Evolutionary conservation across 2,888 invertebrate species (phyloP).

Genomic region (Asteroscopus sphinx): DNA sequence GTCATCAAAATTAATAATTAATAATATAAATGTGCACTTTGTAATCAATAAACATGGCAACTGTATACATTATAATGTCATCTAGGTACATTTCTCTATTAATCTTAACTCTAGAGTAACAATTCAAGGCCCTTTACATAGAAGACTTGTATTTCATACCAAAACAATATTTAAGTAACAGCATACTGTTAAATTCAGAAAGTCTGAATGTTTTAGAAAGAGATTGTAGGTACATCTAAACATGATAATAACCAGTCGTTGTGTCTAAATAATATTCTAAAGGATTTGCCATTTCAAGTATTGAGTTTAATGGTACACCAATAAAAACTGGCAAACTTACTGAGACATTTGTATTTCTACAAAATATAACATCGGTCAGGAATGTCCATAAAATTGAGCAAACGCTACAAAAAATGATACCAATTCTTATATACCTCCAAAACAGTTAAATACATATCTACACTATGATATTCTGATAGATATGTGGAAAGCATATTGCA

Average conservation of each 20-base stretch:
- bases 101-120: slow-evolving; percentile 67
- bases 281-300: slow-evolving; percentile 7
- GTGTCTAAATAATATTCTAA: neutral
- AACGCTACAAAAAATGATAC: slow-evolving; percentile 58
- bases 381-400: slow-evolving; percentile 80
- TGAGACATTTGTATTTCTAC: slow-evolving; percentile 36
- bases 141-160: slow-evolving; percentile 62
- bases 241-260: neutral
- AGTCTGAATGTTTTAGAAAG: neutral
- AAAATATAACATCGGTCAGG: slow-evolving; percentile 59
- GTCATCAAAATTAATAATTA: slow-evolving; percentile 60
- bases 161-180: slow-evolving; percentile 39
- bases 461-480: slow-evolving; percentile 52
- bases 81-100: slow-evolving; percentile 65
- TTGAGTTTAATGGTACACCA: slow-evolving; percentile 19
- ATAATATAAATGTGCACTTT: slow-evolving; percentile 63
- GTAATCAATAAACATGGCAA: slow-evolving; percentile 80
- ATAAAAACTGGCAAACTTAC: slow-evolving; percentile 24
- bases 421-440: slow-evolving; percentile 43
- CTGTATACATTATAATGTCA: slow-evolving; percentile 64
- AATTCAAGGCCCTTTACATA: slow-evolving; percentile 77
- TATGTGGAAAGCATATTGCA: slow-evolving; percentile 47
- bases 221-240: neutral
- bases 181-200: slow-evolving; percentile 21
- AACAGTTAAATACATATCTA: slow-evolving; percentile 33